phyloP scores from a whole-genome alignment of 2,797 vertebrate species.

The Diplodus puntazzo region DNA sequence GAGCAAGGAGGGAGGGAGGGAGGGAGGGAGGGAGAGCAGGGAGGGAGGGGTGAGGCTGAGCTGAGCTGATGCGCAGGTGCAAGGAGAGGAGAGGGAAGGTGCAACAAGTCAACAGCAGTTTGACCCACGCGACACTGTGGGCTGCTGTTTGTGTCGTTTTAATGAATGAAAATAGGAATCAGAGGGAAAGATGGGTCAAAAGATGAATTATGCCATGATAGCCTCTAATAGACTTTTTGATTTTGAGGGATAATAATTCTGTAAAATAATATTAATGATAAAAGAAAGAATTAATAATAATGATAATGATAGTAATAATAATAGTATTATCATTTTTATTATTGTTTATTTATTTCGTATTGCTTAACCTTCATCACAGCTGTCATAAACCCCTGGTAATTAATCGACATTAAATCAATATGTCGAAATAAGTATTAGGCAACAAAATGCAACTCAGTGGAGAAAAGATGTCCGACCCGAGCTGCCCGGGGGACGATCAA shows the following conservation, averaged over 20 bases:
- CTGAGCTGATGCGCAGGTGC: background rate
- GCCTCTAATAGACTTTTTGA: background rate
- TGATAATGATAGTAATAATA: background rate
- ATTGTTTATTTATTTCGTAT: background rate
- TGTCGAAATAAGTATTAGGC: background rate
- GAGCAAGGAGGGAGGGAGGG: conserved; percentile 7
- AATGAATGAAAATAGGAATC: background rate
- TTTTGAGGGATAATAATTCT: too few species aligned
- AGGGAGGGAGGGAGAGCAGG: background rate
- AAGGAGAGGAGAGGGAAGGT: conserved; percentile 17
- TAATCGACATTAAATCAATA: background rate
- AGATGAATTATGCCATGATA: too few species aligned
- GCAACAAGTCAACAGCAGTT: conserved; percentile 48
- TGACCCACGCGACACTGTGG: background rate
- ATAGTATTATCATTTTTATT: background rate
- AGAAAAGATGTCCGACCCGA: too few species aligned
- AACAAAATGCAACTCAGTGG: too few species aligned
- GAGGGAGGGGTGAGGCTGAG: conserved; percentile 43
- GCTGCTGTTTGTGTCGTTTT: background rate
- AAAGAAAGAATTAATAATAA: too few species aligned
- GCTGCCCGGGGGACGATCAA: too few species aligned
- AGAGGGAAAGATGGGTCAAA: background rate
- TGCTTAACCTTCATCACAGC: too few species aligned
- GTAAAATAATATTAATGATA: background rate
- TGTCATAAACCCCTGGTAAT: too few species aligned